Percentiles rank a stretch among this genome's conserved stretches.
Evolutionary conservation across 2,113 vertebrate genomes (phyloP).

Genomic region (Ranitomeya imitator): DNA sequence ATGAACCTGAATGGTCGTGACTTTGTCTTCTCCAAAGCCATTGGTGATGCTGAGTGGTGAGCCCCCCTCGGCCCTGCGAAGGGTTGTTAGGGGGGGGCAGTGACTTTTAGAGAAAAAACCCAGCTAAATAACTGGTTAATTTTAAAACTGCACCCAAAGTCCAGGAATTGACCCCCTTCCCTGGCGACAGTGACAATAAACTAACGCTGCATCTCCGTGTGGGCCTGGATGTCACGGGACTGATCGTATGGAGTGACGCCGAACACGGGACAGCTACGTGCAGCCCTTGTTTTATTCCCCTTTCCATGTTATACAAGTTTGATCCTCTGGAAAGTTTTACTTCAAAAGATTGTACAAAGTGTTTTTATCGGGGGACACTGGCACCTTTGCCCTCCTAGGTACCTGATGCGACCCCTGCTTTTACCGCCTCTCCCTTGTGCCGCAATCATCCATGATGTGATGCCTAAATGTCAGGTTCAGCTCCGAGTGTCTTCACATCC

Average conservation of each 20-base stretch:
- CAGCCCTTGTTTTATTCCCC: not conserved
- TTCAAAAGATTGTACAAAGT: not conserved
- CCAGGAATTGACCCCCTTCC: constrained; percentile 8
- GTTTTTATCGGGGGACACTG: not conserved
- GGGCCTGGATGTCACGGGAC: constrained; percentile 23
- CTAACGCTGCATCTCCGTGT: not conserved
- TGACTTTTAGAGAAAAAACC: not conserved
- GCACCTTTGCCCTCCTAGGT: constrained; percentile 8
- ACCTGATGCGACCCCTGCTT: not conserved
- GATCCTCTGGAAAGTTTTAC: constrained; percentile 18
- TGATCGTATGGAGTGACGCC: not conserved
- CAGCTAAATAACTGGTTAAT: not conserved
- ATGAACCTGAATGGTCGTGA: constrained; percentile 99
- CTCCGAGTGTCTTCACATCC: not conserved
- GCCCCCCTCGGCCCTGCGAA: constrained; percentile 34
- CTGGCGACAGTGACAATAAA: constrained; percentile 15
- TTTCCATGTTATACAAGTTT: not conserved
- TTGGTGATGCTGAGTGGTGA: constrained; percentile 98
- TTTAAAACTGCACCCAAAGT: constrained; percentile 1
- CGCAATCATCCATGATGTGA: not conserved
- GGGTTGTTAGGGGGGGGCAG: not conserved
- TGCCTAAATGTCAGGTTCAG: too few species aligned
- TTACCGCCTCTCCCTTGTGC: not conserved
- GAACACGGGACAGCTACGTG: not conserved
- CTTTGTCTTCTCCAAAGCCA: constrained; percentile 99